Percentiles rank a stretch among this genome's conserved stretches.
These are phyloP conservation scores for Napeogenes inachia DNA, from an alignment of 2,888 invertebrate species.

Conservation along the genomic window DNA sequence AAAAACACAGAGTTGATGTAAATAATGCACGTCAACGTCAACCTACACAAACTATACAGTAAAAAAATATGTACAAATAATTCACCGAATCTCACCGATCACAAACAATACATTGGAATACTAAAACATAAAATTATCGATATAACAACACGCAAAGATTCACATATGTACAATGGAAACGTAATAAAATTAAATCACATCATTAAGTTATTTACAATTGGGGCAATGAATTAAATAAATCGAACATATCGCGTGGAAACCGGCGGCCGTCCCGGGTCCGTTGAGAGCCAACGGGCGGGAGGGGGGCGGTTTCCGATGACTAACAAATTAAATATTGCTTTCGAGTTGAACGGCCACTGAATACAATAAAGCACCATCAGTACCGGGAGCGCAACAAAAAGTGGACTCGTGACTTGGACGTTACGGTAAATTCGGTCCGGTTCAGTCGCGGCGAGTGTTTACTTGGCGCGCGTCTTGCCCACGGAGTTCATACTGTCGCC, in stretches of 20 bases:
- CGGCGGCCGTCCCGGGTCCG: conserved; percentile 39
- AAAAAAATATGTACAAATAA: conserved; percentile 65
- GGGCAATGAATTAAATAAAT: conserved; percentile 35
- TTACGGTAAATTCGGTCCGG: conserved; percentile 59
- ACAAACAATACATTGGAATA: conserved; percentile 60
- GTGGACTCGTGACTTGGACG: conserved; percentile 46
- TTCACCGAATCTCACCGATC: conserved; percentile 58
- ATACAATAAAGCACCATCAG: conserved; percentile 59
- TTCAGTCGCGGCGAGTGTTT: conserved; percentile 44
- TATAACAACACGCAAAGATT: conserved; percentile 60
- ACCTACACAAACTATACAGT: conserved; percentile 62
- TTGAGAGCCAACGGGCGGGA: conserved; percentile 54
- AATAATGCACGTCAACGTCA: conserved; percentile 44
- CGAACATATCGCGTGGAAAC: conserved; percentile 31
- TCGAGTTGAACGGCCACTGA: not conserved
- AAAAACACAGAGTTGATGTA: conserved; percentile 41
- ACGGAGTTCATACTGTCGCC: conserved; percentile 87
- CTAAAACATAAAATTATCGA: conserved; percentile 52
- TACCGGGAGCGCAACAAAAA: conserved; percentile 62
- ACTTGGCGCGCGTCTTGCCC: conserved; percentile 76
- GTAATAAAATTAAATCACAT: conserved; percentile 62
- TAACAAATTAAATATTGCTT: not conserved
- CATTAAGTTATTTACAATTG: conserved; percentile 62
- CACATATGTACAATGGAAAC: conserved; percentile 69
- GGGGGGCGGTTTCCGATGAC: conserved; percentile 18